Percentiles rank a stretch among this genome's conserved stretches.
Evolutionary conservation across 2,113 vertebrate species (phyloP).

Genomic region (Balaeniceps rex): DNA sequence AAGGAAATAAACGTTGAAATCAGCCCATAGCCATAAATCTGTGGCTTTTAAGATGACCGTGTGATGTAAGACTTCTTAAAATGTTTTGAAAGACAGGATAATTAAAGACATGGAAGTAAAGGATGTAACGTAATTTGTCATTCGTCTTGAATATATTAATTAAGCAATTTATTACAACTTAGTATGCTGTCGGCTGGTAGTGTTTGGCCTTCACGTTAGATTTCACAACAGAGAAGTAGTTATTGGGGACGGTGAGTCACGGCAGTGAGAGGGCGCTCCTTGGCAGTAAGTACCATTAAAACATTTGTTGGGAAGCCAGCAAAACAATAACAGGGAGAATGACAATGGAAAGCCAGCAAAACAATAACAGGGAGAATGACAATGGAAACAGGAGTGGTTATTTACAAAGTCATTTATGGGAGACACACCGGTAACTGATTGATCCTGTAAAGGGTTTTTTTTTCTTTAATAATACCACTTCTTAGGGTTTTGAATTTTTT

Average conservation of each 20-base stretch:
- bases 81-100: conserved; percentile 31
- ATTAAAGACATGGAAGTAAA: conserved; percentile 39
- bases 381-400: neutral
- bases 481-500: neutral
- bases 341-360: neutral
- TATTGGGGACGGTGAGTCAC: neutral
- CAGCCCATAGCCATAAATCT: neutral
- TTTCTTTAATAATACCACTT: neutral
- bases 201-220: conserved; percentile 10
- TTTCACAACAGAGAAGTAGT: neutral
- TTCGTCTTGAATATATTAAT: conserved; percentile 26
- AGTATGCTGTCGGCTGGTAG: neutral
- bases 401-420: neutral
- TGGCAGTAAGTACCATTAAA: neutral
- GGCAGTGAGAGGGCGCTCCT: neutral
- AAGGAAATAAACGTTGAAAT: neutral
- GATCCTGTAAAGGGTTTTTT: neutral
- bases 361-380: neutral
- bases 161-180: conserved; percentile 32
- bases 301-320: neutral
- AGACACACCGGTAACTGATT: neutral
- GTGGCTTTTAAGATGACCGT: neutral
- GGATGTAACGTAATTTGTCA: conserved; percentile 41
- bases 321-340: neutral
- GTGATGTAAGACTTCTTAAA: conserved; percentile 27